A percentile compares a stretch with the other conserved stretches of the same genome.
Conservation (phyloP, 2,888 invertebrate genomes). For the Labia minor region DNA sequence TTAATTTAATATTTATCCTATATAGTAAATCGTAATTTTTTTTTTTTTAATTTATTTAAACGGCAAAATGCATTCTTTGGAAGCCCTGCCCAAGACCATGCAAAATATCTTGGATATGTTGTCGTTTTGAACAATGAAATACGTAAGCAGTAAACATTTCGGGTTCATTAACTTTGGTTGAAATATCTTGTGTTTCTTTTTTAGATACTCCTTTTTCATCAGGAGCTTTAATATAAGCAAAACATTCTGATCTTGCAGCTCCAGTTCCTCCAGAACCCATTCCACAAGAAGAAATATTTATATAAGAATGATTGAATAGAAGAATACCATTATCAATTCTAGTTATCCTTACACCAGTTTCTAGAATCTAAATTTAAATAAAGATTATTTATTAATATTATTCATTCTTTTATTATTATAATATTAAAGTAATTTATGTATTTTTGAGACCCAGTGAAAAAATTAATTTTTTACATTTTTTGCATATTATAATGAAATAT, state of each 20-base stretch:
- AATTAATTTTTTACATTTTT: too few species aligned
- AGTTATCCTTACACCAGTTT: background rate
- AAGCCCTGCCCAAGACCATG: constrained; percentile 45
- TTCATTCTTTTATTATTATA: too few species aligned
- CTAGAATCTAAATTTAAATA: background rate
- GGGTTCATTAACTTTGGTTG: background rate
- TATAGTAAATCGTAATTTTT: background rate
- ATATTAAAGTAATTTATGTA: too few species aligned
- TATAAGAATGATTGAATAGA: constrained; percentile 47
- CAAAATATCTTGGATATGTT: constrained; percentile 38
- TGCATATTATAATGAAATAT: too few species aligned
- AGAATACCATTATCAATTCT: constrained; percentile 25
- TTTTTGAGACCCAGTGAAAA: too few species aligned
- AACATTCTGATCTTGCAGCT: constrained; percentile 39
- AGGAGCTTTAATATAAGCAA: constrained; percentile 43
- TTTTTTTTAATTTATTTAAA: constrained; percentile 30
- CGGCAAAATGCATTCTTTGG: constrained; percentile 42
- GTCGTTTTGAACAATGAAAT: constrained; percentile 37
- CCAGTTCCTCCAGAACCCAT: background rate
- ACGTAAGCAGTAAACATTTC: constrained; percentile 30
- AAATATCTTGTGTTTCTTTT: background rate
- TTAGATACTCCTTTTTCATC: background rate
- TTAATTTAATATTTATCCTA: background rate
- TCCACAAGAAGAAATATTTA: constrained; percentile 55
- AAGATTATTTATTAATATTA: constrained; percentile 18